Conservation (phyloP, 2,113 vertebrate genomes). For the Sardina pilchardus region DNA sequence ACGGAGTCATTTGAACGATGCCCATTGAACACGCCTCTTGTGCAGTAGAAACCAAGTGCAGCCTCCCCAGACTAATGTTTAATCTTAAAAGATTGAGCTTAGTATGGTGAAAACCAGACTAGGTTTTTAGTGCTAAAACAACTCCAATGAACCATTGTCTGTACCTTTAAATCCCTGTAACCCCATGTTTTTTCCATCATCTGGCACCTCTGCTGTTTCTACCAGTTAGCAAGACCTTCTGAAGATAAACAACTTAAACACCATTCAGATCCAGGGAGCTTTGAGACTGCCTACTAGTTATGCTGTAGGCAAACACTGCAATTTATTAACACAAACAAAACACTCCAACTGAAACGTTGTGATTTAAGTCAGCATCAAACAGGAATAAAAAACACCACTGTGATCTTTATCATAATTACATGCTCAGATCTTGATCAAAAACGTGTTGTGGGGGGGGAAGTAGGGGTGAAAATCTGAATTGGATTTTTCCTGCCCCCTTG, state of each 20-base stretch:
- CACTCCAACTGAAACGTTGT: not conserved
- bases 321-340: slow-evolving; percentile 1
- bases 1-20: too few relatives aligned
- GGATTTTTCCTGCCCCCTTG: slow-evolving; percentile 32
- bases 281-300: not conserved
- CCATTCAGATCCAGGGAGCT: not conserved
- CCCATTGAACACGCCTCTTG: too few relatives aligned
- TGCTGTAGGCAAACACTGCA: not conserved
- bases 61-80: too few relatives aligned
- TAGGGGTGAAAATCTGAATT: slow-evolving; percentile 23
- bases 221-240: not conserved
- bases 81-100: too few relatives aligned
- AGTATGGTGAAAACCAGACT: too few relatives aligned
- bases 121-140: too few relatives aligned
- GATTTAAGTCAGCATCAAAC: not conserved
- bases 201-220: not conserved
- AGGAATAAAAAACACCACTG: not conserved
- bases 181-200: not conserved
- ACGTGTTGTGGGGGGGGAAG: not conserved
- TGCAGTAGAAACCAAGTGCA: too few relatives aligned
- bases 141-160: too few relatives aligned
- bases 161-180: not conserved
- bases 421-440: not conserved
- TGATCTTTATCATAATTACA: slow-evolving; percentile 8
- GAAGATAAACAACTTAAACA: not conserved